Conservation (phyloP, 2,113 vertebrate species). For the Pollachius pollachius region DNA sequence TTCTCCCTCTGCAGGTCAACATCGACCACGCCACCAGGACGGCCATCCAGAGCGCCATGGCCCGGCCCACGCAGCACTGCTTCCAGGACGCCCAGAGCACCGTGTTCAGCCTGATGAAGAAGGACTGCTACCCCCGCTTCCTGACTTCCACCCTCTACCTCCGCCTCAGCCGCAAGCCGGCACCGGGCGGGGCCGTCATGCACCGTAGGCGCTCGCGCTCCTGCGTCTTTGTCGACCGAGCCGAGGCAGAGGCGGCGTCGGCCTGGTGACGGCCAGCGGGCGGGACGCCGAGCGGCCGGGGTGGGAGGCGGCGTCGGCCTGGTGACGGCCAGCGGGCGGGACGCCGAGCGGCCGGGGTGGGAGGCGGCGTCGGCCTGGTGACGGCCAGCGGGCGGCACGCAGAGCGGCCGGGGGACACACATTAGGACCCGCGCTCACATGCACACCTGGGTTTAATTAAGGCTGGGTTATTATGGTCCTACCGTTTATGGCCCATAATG, state of each 20-base stretch:
- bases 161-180: slow-evolving; percentile 71
- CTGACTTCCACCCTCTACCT: slow-evolving; percentile 84
- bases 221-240: slow-evolving; percentile 83
- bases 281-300: not conserved
- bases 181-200: slow-evolving; percentile 53
- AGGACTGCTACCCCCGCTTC: slow-evolving; percentile 91
- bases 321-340: not conserved
- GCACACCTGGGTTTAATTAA: too few relatives aligned
- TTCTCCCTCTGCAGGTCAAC: slow-evolving; percentile 78
- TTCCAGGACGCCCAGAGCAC: slow-evolving; percentile 85
- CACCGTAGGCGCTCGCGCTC: slow-evolving; percentile 87
- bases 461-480: too few relatives aligned
- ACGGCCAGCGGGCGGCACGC: not conserved
- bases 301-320: slow-evolving; percentile 13
- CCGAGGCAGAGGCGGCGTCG: slow-evolving; percentile 68
- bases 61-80: slow-evolving; percentile 74
- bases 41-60: slow-evolving; percentile 78
- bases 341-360: not conserved
- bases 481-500: too few relatives aligned
- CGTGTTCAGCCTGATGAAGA: slow-evolving; percentile 90
- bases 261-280: not conserved
- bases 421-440: too few relatives aligned
- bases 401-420: not conserved
- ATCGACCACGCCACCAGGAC: slow-evolving; percentile 86
- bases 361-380: not conserved